A percentile compares a stretch with the other conserved stretches of the same genome.
Evolutionary conservation across 2,797 vertebrate genomes (phyloP).

Genomic region (Echeneis naucrates): DNA sequence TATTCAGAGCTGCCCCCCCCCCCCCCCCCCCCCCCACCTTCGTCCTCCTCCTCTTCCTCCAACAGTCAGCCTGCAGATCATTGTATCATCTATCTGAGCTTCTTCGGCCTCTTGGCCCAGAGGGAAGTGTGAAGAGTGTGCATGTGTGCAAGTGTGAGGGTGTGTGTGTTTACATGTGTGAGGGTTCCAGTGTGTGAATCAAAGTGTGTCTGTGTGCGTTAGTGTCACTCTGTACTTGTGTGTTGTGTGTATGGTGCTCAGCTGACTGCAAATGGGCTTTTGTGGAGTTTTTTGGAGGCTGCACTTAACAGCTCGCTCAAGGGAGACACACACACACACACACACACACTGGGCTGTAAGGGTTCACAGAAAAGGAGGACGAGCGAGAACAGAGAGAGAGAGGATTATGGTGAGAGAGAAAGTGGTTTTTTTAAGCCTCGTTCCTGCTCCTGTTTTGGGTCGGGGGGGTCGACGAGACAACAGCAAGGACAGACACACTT

Average conservation of each 20-base stretch:
- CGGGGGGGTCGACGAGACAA: slow-evolving; percentile 65
- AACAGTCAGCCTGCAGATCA: slow-evolving; percentile 89
- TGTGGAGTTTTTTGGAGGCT: slow-evolving; percentile 82
- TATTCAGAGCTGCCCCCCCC: slow-evolving; percentile 83
- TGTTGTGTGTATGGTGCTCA: slow-evolving; percentile 64
- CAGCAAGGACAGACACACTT: slow-evolving; percentile 67
- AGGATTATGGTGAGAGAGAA: slow-evolving; percentile 74
- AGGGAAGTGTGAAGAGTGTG: slow-evolving; percentile 81
- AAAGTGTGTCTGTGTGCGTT: slow-evolving; percentile 65
- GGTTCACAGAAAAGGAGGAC: slow-evolving; percentile 66
- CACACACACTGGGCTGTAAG: slow-evolving; percentile 57
- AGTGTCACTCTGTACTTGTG: slow-evolving; percentile 72
- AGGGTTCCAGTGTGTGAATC: slow-evolving; percentile 47
- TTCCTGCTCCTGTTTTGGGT: slow-evolving; percentile 69
- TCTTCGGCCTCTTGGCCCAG: slow-evolving; percentile 76
- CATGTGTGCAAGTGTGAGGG: slow-evolving; percentile 43
- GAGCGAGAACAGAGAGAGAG: slow-evolving; percentile 72
- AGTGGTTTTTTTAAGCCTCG: slow-evolving; percentile 73
- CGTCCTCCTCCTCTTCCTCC: slow-evolving; percentile 60
- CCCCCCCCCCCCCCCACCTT: slow-evolving; percentile 75
- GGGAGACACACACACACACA: slow-evolving; percentile 60
- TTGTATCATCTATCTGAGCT: slow-evolving; percentile 88
- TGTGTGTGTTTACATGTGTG: slow-evolving; percentile 59
- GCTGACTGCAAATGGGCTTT: slow-evolving; percentile 83
- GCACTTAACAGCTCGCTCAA: slow-evolving; percentile 84